These are phyloP conservation scores for Hippocampus zosterae DNA, from an alignment of 2,113 vertebrate species.

Conservation along the genomic window DNA sequence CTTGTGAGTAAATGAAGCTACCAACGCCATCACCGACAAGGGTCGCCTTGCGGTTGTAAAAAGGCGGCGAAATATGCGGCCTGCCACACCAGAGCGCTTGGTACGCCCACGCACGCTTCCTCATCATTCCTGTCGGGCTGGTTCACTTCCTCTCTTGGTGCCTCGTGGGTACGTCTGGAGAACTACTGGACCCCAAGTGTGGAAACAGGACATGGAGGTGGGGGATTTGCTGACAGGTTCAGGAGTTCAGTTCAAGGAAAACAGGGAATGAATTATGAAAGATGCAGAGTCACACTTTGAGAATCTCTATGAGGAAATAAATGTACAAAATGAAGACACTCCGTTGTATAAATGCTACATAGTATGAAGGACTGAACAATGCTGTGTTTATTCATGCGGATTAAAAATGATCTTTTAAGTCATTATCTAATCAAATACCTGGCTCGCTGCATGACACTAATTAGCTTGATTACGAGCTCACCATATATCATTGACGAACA, in stretches of 20 bases:
- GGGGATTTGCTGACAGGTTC: constrained; percentile 5
- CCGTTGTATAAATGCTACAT: neutral
- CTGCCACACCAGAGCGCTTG: constrained; percentile 26
- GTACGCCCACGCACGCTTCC: constrained; percentile 38
- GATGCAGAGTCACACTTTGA: constrained; percentile 23
- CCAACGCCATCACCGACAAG: constrained; percentile 22
- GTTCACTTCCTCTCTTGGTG: constrained; percentile 48
- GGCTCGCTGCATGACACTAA: neutral
- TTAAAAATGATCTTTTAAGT: no score
- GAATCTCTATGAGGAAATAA: constrained; percentile 26
- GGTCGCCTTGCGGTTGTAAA: constrained; percentile 16
- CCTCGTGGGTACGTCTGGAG: constrained; percentile 59
- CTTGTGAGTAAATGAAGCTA: constrained; percentile 37
- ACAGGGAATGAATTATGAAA: constrained; percentile 37
- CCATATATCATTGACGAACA: neutral
- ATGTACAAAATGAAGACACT: constrained; percentile 29
- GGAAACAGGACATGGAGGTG: constrained; percentile 43
- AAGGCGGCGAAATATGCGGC: constrained; percentile 16
- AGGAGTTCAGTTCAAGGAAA: constrained; percentile 40
- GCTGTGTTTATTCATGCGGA: no score
- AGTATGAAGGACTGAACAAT: neutral
- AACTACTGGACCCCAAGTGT: constrained; percentile 31
- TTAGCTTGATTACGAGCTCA: neutral
- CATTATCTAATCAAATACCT: neutral
- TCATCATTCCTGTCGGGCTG: constrained; percentile 39